Conservation (phyloP, 1,140 invertebrate species). For the Eurosta solidaginis region DNA sequence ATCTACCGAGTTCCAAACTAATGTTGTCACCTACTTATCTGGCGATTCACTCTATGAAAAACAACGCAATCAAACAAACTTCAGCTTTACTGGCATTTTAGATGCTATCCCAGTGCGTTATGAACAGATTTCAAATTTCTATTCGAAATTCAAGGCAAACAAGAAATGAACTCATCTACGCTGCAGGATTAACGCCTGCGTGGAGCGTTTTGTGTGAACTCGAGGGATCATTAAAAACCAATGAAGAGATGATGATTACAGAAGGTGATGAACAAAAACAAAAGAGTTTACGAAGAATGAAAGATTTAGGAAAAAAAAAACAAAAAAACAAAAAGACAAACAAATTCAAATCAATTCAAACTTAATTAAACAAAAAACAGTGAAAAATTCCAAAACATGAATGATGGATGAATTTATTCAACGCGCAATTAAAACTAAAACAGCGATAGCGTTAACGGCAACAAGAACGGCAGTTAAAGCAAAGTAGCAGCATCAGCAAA, state of each 20-base stretch:
- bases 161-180: constrained; percentile 50
- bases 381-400: constrained; percentile 19
- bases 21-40: constrained; percentile 55
- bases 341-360: constrained; percentile 25
- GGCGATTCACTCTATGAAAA: constrained; percentile 57
- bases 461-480: not conserved
- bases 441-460: not conserved
- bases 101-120: constrained; percentile 57
- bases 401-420: constrained; percentile 2
- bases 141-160: constrained; percentile 56
- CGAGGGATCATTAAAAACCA: constrained; percentile 14
- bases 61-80: constrained; percentile 54
- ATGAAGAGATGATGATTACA: constrained; percentile 15
- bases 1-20: constrained; percentile 52
- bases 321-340: too few species aligned
- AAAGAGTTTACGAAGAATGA: constrained; percentile 2
- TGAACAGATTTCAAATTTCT: constrained; percentile 58
- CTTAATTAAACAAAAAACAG: not conserved
- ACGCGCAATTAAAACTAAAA: not conserved
- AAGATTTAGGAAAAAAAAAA: constrained; percentile 12
- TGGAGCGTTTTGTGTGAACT: constrained; percentile 27
- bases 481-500: not conserved
- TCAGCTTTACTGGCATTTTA: constrained; percentile 57
- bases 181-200: constrained; percentile 33
- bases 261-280: not conserved